Percentiles rank a stretch among this genome's conserved stretches.
phyloP scores from a whole-genome alignment of 2,113 vertebrate genomes.

The Lampris megalopsis region DNA sequence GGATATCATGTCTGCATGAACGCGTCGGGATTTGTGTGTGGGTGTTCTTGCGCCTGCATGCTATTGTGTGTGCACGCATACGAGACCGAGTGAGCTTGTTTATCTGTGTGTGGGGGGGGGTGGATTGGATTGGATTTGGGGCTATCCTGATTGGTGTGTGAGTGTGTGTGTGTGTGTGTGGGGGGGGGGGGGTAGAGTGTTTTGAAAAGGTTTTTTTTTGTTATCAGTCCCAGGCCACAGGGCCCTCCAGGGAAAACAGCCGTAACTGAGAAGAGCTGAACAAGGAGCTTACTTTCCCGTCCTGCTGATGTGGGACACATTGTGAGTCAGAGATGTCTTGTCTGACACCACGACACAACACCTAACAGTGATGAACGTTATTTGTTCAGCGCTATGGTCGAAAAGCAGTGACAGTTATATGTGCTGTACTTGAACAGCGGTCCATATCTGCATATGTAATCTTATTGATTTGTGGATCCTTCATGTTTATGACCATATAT shows the following conservation, averaged over 20 bases:
- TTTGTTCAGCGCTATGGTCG: too few species aligned
- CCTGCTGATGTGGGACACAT: conserved; percentile 27
- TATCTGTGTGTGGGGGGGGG: neutral
- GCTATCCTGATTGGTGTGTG: neutral
- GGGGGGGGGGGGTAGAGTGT: conserved; percentile 4
- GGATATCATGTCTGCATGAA: conserved; percentile 4
- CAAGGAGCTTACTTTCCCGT: conserved; percentile 9
- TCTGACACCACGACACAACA: conserved; percentile 32
- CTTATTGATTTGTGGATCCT: too few species aligned
- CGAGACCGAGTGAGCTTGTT: conserved; percentile 24
- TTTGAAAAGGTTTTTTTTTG: conserved; percentile 35
- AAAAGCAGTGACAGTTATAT: too few species aligned
- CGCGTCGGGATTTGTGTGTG: conserved; percentile 15
- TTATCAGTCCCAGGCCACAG: conserved; percentile 28
- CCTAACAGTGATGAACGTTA: too few species aligned
- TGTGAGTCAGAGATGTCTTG: conserved; percentile 63
- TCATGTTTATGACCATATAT: too few species aligned
- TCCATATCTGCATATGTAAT: too few species aligned
- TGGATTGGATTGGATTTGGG: too few species aligned
- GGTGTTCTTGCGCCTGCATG: conserved; percentile 35
- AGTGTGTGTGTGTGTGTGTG: neutral
- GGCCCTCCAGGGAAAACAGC: conserved; percentile 38
- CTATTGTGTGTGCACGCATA: conserved; percentile 28
- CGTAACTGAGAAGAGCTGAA: conserved; percentile 43
- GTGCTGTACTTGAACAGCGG: too few species aligned